Conservation (phyloP, 2,113 vertebrate species). For the Girardinichthys multiradiatus region DNA sequence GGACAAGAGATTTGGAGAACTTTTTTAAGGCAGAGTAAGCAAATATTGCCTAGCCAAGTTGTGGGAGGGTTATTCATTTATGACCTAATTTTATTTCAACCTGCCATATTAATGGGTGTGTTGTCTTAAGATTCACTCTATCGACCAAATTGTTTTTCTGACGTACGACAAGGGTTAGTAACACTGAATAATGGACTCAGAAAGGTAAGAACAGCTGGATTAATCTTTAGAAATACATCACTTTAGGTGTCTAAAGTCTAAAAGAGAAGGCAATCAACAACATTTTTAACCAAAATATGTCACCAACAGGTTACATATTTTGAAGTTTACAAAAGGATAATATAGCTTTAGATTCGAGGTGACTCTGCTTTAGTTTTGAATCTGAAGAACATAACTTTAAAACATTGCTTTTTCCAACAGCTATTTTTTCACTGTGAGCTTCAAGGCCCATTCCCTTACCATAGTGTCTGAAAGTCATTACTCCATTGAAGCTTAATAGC, state of each 20-base stretch:
- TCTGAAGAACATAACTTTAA: not conserved
- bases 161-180: not conserved
- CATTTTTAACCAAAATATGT: not conserved
- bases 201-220: not conserved
- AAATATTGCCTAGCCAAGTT: not conserved
- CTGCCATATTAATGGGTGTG: not conserved
- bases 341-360: not conserved
- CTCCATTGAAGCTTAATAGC: conserved; percentile 17
- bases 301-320: not conserved
- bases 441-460: not conserved
- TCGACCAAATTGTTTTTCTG: not conserved
- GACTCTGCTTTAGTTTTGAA: not conserved
- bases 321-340: not conserved
- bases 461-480: not conserved
- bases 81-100: not conserved
- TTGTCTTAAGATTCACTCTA: not conserved
- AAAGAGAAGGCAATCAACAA: not conserved
- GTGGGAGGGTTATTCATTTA: not conserved
- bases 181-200: not conserved
- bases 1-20: too few relatives aligned
- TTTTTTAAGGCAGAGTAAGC: too few relatives aligned
- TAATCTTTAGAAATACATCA: not conserved
- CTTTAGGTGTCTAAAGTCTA: not conserved
- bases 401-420: not conserved
- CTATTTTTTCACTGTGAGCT: not conserved